Conservation (phyloP, 2,797 vertebrate species). For the Todus mexicanus region DNA sequence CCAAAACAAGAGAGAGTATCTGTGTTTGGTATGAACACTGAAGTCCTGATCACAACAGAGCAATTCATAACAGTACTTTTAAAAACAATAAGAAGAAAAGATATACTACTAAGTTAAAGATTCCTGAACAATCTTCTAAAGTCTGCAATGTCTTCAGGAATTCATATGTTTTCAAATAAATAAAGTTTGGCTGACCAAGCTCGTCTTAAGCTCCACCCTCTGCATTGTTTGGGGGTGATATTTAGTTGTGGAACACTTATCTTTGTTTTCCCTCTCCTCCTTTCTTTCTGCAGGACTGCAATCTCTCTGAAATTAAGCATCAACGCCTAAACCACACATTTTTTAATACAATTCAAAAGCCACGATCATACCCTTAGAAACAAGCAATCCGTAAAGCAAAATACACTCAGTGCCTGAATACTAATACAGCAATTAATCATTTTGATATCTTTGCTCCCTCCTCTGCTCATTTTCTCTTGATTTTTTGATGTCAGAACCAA, state of each 20-base stretch:
- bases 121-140: neutral
- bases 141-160: fast-evolving
- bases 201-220: neutral
- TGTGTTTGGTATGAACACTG: neutral
- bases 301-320: neutral
- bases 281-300: neutral
- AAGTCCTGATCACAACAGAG: neutral
- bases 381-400: neutral
- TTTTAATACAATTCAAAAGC: neutral
- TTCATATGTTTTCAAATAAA: no score
- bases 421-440: conserved; percentile 65
- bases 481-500: conserved; percentile 29
- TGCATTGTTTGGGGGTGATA: no score
- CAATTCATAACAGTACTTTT: neutral
- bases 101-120: neutral
- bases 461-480: conserved; percentile 1
- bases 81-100: neutral
- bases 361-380: neutral
- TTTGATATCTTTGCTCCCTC: neutral
- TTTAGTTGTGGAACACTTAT: neutral
- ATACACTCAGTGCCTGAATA: neutral
- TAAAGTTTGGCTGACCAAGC: neutral
- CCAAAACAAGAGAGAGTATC: neutral
- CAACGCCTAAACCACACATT: neutral
- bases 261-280: neutral